Conservation (phyloP, 2,888 invertebrate genomes). For the Andrena trimmerana region DNA sequence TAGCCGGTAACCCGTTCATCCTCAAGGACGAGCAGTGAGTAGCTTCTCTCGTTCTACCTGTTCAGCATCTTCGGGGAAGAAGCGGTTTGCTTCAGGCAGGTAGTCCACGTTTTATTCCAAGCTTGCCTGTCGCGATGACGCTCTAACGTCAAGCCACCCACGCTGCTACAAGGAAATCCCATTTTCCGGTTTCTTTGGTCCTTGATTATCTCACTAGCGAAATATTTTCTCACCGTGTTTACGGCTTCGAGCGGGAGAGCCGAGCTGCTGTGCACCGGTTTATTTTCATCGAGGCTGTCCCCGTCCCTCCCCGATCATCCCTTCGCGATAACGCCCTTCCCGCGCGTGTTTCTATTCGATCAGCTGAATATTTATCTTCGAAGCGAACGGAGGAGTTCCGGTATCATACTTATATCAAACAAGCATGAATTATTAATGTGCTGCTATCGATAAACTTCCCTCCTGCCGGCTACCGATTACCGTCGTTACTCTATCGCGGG, state of each 20-base stretch:
- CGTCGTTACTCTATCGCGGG: background rate
- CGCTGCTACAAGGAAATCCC: no score
- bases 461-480: background rate
- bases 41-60: conserved; percentile 2
- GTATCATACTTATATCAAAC: background rate
- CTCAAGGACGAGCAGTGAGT: conserved; percentile 67
- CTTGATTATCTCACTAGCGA: no score
- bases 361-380: background rate
- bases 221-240: no score
- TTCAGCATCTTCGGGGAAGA: background rate
- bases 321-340: background rate
- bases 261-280: no score
- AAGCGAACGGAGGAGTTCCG: background rate
- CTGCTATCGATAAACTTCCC: background rate
- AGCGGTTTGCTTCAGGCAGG: background rate
- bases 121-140: background rate
- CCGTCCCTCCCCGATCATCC: background rate
- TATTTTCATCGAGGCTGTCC: no score
- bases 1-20: conserved; percentile 29
- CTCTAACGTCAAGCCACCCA: background rate
- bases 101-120: background rate
- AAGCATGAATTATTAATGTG: conserved; percentile 28
- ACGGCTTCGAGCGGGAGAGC: no score
- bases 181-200: no score
- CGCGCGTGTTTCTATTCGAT: background rate